Evolutionary conservation across 2,888 invertebrate genomes (phyloP).

Genomic region (Ormyrus nitidulus): DNA sequence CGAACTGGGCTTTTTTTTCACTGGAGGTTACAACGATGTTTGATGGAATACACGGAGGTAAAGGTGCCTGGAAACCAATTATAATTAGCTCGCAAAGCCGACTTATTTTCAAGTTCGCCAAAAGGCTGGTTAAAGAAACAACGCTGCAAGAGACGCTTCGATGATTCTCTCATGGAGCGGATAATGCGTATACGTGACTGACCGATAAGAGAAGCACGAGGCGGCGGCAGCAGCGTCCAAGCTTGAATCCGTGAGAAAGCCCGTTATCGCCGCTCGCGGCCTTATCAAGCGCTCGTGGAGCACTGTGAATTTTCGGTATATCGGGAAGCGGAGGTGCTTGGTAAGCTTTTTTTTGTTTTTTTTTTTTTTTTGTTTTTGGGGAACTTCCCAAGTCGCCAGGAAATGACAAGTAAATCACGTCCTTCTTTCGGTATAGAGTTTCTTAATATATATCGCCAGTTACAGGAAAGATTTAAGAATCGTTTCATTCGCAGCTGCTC

Average conservation of each 20-base stretch:
- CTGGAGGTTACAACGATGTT: too few relatives aligned
- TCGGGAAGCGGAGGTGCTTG: not conserved
- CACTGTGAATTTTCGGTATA: slow-evolving; percentile 40
- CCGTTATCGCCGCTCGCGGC: not conserved
- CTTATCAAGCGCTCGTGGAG: slow-evolving; percentile 13
- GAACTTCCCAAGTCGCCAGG: too few relatives aligned
- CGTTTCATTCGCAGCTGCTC: not conserved
- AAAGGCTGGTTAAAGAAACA: not conserved
- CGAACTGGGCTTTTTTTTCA: too few relatives aligned
- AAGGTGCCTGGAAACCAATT: too few relatives aligned
- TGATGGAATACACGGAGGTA: too few relatives aligned
- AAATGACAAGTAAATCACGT: too few relatives aligned
- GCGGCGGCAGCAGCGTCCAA: slow-evolving; percentile 6
- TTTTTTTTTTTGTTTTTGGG: too few relatives aligned
- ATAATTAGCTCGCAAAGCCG: too few relatives aligned
- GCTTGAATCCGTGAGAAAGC: slow-evolving; percentile 51
- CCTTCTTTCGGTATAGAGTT: not conserved
- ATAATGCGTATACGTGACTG: slow-evolving; percentile 18
- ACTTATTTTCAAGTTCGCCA: not conserved
- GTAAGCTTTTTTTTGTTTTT: not conserved
- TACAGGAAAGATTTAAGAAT: not conserved
- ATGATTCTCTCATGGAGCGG: not conserved
- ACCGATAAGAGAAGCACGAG: slow-evolving; percentile 42
- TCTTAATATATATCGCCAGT: not conserved
- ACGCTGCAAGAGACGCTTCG: slow-evolving; percentile 20